These are phyloP conservation scores for Caenorhabditis latens DNA, from an alignment of 1,140 invertebrate species.

Conservation along the genomic window DNA sequence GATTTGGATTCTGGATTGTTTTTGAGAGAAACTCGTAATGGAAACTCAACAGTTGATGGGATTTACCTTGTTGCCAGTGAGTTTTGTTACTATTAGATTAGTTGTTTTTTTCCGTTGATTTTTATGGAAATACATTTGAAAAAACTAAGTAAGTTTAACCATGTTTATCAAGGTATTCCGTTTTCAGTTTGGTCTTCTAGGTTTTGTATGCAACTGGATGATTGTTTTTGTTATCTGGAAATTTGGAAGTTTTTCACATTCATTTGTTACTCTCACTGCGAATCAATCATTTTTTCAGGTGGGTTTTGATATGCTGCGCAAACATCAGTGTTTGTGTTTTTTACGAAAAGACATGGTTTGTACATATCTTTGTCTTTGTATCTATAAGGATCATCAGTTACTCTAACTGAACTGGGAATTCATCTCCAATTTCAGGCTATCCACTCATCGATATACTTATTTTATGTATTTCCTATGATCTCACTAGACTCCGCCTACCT, in stretches of 20 bases:
- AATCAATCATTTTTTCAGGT: background rate
- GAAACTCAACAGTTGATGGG: constrained; percentile 9
- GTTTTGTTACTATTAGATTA: background rate
- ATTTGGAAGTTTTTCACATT: background rate
- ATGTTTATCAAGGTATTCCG: no score
- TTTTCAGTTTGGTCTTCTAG: background rate
- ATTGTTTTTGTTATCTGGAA: background rate
- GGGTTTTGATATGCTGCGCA: background rate
- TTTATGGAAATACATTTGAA: no score
- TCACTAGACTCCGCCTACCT: background rate
- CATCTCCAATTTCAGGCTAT: background rate
- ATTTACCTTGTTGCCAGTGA: background rate
- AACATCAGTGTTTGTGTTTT: no score
- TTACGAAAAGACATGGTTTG: no score
- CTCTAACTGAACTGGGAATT: no score
- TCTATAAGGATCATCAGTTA: no score
- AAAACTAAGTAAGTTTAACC: no score
- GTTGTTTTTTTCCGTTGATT: background rate
- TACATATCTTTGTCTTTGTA: no score
- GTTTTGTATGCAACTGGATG: background rate
- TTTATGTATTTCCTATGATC: constrained; percentile 6
- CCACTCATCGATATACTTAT: background rate
- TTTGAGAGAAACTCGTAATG: background rate
- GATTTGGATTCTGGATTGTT: no score
- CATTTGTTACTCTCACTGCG: background rate